Evolutionary conservation across 2,888 invertebrate species (phyloP).

Genomic region (Lydus trimaculatus): DNA sequence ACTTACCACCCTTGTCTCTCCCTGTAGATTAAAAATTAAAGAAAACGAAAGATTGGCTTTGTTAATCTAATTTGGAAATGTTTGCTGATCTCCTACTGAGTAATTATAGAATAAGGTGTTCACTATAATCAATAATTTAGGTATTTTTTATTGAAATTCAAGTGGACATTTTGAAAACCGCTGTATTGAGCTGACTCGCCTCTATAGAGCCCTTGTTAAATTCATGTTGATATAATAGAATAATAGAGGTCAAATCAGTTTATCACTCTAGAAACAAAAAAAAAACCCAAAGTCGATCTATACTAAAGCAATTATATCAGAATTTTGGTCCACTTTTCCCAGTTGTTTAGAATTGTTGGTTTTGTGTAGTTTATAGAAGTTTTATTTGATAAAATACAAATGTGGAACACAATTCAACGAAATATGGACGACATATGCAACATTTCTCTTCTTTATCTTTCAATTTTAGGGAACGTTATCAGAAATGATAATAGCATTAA

Average conservation of each 20-base stretch:
- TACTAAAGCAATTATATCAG: background rate
- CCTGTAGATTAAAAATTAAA: too few relatives aligned
- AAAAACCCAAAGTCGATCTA: background rate
- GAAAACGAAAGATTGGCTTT: too few relatives aligned
- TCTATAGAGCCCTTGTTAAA: background rate
- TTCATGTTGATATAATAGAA: background rate
- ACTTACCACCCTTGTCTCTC: too few relatives aligned
- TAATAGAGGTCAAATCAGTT: constrained; percentile 10
- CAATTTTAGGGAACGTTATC: background rate
- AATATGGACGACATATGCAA: background rate
- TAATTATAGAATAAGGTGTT: too few relatives aligned
- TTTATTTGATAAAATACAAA: background rate
- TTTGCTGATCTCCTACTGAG: too few relatives aligned
- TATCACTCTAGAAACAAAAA: background rate
- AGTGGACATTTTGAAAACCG: background rate
- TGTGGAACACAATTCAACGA: background rate
- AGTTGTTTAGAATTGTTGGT: background rate
- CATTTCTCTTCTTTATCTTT: background rate
- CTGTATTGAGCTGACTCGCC: background rate
- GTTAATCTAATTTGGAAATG: too few relatives aligned
- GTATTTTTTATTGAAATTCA: background rate
- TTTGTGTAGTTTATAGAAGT: background rate
- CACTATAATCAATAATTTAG: too few relatives aligned
- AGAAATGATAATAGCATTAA: background rate
- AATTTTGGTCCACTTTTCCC: too few relatives aligned